Percentiles rank a stretch among this genome's conserved stretches.
Evolutionary conservation across 1,140 invertebrate species (phyloP).

Genomic region (Nasonia vitripennis): DNA sequence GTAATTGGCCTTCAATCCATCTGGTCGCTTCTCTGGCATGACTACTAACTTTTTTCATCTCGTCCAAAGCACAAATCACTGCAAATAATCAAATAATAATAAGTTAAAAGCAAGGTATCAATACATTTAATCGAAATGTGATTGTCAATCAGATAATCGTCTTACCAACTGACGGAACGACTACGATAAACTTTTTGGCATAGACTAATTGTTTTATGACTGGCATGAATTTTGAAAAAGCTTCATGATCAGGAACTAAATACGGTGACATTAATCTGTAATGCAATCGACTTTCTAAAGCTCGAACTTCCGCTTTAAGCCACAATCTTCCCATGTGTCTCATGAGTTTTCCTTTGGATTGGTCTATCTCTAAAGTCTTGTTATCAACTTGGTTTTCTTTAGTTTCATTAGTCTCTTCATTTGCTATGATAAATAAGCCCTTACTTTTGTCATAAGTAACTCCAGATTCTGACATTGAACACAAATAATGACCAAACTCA

Average conservation of each 20-base stretch:
- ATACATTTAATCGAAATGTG: slow-evolving; percentile 12
- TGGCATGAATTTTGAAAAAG: slow-evolving; percentile 82
- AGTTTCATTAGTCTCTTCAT: slow-evolving; percentile 26
- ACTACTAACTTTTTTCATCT: slow-evolving; percentile 85
- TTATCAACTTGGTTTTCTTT: slow-evolving; percentile 48
- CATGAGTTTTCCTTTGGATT: slow-evolving; percentile 76
- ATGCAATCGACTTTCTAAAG: slow-evolving; percentile 78
- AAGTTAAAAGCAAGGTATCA: slow-evolving; percentile 45
- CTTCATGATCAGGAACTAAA: slow-evolving; percentile 84
- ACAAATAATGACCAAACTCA: slow-evolving; percentile 83
- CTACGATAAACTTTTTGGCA: slow-evolving; percentile 85
- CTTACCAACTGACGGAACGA: slow-evolving; percentile 87
- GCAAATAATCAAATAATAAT: slow-evolving; percentile 54
- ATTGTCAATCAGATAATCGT: neutral
- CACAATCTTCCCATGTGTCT: slow-evolving; percentile 85
- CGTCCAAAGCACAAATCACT: slow-evolving; percentile 92
- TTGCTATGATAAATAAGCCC: slow-evolving; percentile 69
- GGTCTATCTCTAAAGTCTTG: slow-evolving; percentile 59
- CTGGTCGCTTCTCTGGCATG: slow-evolving; percentile 91
- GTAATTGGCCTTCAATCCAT: slow-evolving; percentile 91
- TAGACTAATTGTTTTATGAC: slow-evolving; percentile 86
- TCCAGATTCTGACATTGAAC: slow-evolving; percentile 78
- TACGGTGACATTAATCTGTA: slow-evolving; percentile 81
- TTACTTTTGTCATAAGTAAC: slow-evolving; percentile 77
- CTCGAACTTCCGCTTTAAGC: slow-evolving; percentile 84